phyloP scores from a whole-genome alignment of 1,140 invertebrate species.

The Drosophila nasuta region DNA sequence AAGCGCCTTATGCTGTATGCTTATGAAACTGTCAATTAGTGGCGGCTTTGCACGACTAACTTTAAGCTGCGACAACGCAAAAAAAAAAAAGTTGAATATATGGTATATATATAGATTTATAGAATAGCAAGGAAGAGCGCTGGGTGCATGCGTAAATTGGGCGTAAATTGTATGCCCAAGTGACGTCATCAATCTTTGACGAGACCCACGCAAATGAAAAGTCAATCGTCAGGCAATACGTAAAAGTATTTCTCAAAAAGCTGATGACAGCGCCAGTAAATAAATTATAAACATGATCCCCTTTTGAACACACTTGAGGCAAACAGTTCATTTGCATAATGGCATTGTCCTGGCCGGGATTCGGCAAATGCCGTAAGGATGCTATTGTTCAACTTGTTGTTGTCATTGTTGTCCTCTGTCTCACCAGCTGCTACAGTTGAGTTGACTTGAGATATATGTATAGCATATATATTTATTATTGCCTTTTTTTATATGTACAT shows the following conservation, averaged over 20 bases:
- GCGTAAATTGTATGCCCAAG: conserved; percentile 8
- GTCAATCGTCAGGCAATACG: conserved; percentile 48
- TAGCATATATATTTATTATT: neutral
- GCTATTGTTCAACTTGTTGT: conserved; percentile 3
- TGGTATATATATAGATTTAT: too few species aligned
- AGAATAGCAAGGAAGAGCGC: too few species aligned
- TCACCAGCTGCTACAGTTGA: conserved; percentile 1
- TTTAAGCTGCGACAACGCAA: conserved; percentile 50
- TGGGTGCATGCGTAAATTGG: neutral
- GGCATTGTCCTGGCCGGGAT: conserved; percentile 50
- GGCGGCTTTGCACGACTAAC: conserved; percentile 58
- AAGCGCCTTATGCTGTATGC: conserved; percentile 46
- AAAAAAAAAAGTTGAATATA: neutral
- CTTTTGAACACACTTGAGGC: conserved; percentile 69
- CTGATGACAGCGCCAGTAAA: conserved; percentile 76
- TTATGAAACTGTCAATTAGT: conserved; percentile 78
- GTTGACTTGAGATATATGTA: neutral
- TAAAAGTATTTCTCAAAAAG: conserved; percentile 36
- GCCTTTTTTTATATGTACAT: conserved; percentile 6
- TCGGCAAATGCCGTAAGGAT: neutral
- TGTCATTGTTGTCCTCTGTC: neutral
- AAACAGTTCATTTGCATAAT: conserved; percentile 73
- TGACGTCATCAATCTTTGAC: conserved; percentile 70
- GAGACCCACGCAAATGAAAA: conserved; percentile 37
- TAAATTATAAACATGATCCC: conserved; percentile 81